Conservation (phyloP, 1,140 invertebrate genomes). For the Drosophila kohkoa region DNA sequence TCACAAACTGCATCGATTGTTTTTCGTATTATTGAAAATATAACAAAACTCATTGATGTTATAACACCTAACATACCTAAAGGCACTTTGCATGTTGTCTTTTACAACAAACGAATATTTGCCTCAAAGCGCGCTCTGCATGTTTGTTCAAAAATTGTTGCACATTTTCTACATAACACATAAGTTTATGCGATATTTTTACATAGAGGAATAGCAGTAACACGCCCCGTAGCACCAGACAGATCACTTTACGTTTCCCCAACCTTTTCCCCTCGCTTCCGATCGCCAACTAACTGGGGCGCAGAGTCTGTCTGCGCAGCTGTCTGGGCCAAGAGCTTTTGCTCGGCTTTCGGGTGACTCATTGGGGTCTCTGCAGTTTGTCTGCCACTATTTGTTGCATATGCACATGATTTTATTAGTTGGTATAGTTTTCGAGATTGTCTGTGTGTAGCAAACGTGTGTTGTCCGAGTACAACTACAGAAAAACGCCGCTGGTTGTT, state of each 20-base stretch:
- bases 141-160: conserved; percentile 58
- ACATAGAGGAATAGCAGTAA: conserved; percentile 36
- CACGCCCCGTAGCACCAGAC: conserved; percentile 74
- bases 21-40: neutral
- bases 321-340: conserved; percentile 69
- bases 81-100: conserved; percentile 62
- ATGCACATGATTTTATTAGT: conserved; percentile 83
- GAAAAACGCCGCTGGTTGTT: conserved; percentile 73
- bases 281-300: conserved; percentile 39
- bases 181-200: conserved; percentile 8
- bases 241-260: conserved; percentile 40
- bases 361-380: conserved; percentile 73
- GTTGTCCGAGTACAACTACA: conserved; percentile 37
- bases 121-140: conserved; percentile 58
- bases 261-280: neutral
- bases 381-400: conserved; percentile 77
- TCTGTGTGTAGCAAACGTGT: conserved; percentile 26
- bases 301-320: conserved; percentile 75
- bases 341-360: conserved; percentile 58
- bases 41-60: neutral
- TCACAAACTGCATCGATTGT: neutral
- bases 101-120: conserved; percentile 41
- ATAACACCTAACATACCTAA: neutral
- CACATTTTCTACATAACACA: conserved; percentile 27
- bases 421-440: conserved; percentile 31